These are phyloP conservation scores for Apis mellifera DNA, from an alignment of 1,140 invertebrate genomes.

Conservation along the genomic window DNA sequence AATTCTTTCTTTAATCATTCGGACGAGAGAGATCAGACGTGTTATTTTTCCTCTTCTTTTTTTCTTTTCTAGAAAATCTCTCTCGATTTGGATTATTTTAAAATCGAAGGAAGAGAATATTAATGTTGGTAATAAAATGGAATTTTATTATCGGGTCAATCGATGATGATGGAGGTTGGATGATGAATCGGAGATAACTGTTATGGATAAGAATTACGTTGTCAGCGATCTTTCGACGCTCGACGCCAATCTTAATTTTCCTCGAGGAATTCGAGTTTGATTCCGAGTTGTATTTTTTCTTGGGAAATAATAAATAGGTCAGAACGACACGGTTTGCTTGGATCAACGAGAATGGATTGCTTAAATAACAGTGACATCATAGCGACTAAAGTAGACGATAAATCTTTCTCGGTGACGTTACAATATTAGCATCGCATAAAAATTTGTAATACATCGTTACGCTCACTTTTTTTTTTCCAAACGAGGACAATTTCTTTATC, in stretches of 20 bases:
- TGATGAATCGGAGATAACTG: not conserved
- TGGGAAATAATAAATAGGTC: not conserved
- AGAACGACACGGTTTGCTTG: not conserved
- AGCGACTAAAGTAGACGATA: too few relatives aligned
- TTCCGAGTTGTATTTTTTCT: not conserved
- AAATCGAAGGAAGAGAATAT: too few relatives aligned
- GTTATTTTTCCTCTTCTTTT: too few relatives aligned
- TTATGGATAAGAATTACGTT: slow-evolving; percentile 2
- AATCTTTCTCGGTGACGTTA: too few relatives aligned
- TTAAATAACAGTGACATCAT: too few relatives aligned
- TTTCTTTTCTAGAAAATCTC: too few relatives aligned
- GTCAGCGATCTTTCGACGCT: slow-evolving; percentile 16
- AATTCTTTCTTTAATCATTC: too few relatives aligned
- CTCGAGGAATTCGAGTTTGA: not conserved
- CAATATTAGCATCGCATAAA: too few relatives aligned
- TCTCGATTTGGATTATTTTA: too few relatives aligned
- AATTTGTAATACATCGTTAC: too few relatives aligned
- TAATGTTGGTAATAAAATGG: not conserved
- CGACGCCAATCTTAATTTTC: not conserved
- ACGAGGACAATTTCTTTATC: not conserved
- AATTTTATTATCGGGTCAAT: slow-evolving; percentile 29
- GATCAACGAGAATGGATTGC: not conserved
- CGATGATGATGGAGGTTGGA: slow-evolving; percentile 14
- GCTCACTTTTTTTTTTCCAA: too few relatives aligned
- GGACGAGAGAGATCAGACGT: too few relatives aligned